Evolutionary conservation across 2,113 vertebrate genomes (phyloP).

Genomic region (Beaufortia kweichowensis): DNA sequence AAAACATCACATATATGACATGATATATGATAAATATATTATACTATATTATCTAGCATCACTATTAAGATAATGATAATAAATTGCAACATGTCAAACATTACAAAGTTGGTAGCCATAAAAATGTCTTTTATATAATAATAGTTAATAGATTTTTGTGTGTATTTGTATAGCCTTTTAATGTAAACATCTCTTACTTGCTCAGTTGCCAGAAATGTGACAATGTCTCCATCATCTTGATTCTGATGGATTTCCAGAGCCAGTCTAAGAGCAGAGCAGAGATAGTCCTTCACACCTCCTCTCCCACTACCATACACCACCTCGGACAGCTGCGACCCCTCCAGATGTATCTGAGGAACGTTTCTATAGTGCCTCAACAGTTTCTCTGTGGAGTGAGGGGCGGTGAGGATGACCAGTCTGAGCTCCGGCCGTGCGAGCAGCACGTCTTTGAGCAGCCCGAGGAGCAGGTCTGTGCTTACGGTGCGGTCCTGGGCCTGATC

Average conservation of each 20-base stretch:
- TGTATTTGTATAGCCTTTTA: not conserved
- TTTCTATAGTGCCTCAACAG: conserved; percentile 70
- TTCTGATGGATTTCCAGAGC: conserved; percentile 84
- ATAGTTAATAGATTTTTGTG: no score
- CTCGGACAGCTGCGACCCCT: conserved; percentile 53
- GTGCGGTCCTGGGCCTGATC: conserved; percentile 84
- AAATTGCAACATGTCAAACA: no score
- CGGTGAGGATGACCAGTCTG: conserved; percentile 78
- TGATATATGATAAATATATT: no score
- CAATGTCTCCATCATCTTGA: conserved; percentile 78
- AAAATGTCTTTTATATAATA: no score
- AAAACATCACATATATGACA: no score
- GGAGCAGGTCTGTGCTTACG: conserved; percentile 79
- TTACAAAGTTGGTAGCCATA: no score
- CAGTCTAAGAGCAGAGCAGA: conserved; percentile 76
- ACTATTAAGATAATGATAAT: no score
- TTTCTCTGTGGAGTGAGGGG: conserved; percentile 62
- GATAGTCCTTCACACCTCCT: conserved; percentile 68
- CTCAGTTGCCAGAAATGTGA: conserved; percentile 81
- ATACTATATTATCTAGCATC: no score
- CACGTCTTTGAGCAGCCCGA: conserved; percentile 82
- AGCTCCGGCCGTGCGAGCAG: conserved; percentile 78
- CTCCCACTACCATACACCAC: conserved; percentile 73
- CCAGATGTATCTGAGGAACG: conserved; percentile 69
- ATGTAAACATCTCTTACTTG: conserved; percentile 67